A percentile compares a stretch with the other conserved stretches of the same genome.
Evolutionary conservation across 2,113 vertebrate species (phyloP).

Genomic region (Sialia sialis): DNA sequence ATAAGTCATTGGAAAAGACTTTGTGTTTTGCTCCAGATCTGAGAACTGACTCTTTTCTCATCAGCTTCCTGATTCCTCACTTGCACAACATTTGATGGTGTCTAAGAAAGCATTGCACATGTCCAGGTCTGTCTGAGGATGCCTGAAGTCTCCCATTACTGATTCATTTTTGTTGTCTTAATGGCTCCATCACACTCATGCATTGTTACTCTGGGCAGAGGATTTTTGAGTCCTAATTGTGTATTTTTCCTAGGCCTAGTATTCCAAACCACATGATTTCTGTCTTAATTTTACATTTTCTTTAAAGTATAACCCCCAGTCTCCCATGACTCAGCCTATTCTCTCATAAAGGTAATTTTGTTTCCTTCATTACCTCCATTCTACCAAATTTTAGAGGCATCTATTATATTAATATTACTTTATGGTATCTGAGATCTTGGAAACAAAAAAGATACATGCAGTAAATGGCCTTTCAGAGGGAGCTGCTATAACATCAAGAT

Average conservation of each 20-base stretch:
- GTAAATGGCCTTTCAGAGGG: not conserved
- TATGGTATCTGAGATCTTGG: not conserved
- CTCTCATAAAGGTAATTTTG: not conserved
- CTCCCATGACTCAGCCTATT: not conserved
- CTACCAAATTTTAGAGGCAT: not conserved
- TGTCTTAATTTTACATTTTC: not conserved
- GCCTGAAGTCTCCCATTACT: not conserved
- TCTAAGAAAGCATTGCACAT: not conserved
- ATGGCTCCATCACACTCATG: not conserved
- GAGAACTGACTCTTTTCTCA: not conserved
- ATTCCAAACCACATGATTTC: not conserved
- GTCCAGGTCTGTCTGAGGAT: not conserved
- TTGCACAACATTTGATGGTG: not conserved
- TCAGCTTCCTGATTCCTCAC: rapidly evolving
- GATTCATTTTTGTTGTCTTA: not conserved
- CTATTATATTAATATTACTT: not conserved
- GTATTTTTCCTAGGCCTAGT: not conserved
- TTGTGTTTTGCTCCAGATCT: not conserved
- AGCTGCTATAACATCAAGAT: not conserved
- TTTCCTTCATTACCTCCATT: not conserved
- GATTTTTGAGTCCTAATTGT: not conserved
- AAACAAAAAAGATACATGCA: not conserved
- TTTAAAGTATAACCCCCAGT: not conserved
- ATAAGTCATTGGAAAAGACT: not conserved
- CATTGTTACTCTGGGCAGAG: not conserved